Evolutionary conservation across 1,140 invertebrate species (phyloP).

Genomic region (Augochlora pura): DNA sequence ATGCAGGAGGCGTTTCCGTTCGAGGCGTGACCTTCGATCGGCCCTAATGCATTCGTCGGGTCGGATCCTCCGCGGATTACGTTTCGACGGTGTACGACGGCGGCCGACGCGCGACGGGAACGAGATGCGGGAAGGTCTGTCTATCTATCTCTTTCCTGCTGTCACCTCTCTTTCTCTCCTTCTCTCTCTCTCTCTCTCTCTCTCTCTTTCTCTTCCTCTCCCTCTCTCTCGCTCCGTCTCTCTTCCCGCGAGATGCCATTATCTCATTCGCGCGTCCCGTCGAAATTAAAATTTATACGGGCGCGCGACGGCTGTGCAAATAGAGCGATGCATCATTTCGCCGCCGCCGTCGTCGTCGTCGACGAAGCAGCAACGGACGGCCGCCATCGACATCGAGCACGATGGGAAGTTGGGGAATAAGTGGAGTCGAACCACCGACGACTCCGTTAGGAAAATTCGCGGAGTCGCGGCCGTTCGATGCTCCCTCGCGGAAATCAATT

Average conservation of each 20-base stretch:
- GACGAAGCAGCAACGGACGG: too few relatives aligned
- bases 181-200: too few relatives aligned
- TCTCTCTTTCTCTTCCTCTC: too few relatives aligned
- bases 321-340: conserved; percentile 5
- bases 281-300: conserved; percentile 39
- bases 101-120: not conserved
- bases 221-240: too few relatives aligned
- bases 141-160: too few relatives aligned
- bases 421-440: too few relatives aligned
- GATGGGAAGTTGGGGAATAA: too few relatives aligned
- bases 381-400: too few relatives aligned
- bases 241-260: conserved; percentile 20
- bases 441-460: not conserved
- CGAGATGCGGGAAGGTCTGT: not conserved
- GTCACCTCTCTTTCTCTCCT: too few relatives aligned
- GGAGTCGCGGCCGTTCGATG: not conserved
- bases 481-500: conserved; percentile 20
- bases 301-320: not conserved
- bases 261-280: conserved; percentile 7
- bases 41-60: conserved; percentile 5
- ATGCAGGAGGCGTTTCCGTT: not conserved
- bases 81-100: not conserved
- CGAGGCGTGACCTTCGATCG: conserved; percentile 19
- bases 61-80: not conserved
- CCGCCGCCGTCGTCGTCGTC: too few relatives aligned